Percentiles rank a stretch among this genome's conserved stretches.
phyloP scores from a whole-genome alignment of 2,113 vertebrate genomes.

The Myanophis thanlyinensis region DNA sequence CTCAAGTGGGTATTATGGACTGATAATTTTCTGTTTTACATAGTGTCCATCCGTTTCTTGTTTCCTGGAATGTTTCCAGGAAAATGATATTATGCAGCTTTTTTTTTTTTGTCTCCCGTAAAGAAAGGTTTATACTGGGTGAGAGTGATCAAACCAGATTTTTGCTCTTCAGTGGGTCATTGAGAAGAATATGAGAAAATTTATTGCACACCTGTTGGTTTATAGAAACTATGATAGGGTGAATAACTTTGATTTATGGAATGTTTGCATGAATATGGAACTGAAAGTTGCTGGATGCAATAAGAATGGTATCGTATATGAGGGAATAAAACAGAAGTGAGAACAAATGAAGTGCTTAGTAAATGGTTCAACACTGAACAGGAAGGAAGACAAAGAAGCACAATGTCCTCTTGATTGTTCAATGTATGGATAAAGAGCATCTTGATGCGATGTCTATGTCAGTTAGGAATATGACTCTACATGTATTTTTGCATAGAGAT shows the following conservation, averaged over 20 bases:
- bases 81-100: background rate
- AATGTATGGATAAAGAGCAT: background rate
- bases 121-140: background rate
- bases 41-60: background rate
- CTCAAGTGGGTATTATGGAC: background rate
- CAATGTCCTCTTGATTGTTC: background rate
- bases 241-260: background rate
- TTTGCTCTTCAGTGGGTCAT: background rate
- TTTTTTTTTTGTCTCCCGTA: background rate
- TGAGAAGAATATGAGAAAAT: background rate
- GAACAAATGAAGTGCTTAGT: background rate
- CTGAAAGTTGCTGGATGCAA: background rate
- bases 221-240: background rate
- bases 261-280: background rate
- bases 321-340: background rate
- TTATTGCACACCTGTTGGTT: background rate
- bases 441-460: background rate
- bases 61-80: background rate
- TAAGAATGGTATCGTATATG: background rate
- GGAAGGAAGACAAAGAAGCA: background rate
- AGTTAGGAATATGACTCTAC: background rate
- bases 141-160: background rate
- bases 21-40: background rate
- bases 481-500: background rate
- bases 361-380: background rate